Conservation (phyloP, 2,113 vertebrate species). For the Coreoperca whiteheadi region DNA sequence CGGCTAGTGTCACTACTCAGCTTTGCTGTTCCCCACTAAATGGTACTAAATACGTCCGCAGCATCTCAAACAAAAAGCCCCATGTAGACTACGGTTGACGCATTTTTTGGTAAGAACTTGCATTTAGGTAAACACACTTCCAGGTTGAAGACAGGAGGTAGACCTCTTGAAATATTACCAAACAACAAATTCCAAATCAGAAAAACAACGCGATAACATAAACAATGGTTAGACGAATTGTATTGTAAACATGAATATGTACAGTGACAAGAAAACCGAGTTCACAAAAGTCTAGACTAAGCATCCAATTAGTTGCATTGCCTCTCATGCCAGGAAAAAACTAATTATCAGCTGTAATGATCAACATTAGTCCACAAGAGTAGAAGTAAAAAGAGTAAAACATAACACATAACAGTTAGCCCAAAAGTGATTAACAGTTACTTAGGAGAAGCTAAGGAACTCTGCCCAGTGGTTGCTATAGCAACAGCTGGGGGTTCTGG, state of each 20-base stretch:
- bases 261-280: neutral
- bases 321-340: no score
- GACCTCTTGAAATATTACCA: neutral
- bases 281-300: neutral
- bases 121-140: neutral
- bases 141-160: no score
- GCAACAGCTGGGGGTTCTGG: no score
- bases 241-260: neutral
- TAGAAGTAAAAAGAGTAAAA: neutral
- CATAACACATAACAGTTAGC: neutral
- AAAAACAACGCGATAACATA: no score
- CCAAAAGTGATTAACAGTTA: neutral
- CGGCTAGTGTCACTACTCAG: slow-evolving; percentile 32
- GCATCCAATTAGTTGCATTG: no score
- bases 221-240: no score
- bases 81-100: neutral
- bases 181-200: no score
- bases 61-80: slow-evolving; percentile 11
- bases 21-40: slow-evolving; percentile 44
- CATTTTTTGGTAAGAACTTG: neutral
- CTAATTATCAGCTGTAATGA: neutral
- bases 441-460: neutral
- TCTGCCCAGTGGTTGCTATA: no score
- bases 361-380: neutral
- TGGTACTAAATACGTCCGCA: slow-evolving; percentile 34